A percentile compares a stretch with the other conserved stretches of the same genome.
These are phyloP conservation scores for Vespertilio murinus DNA, from an alignment of 2,797 vertebrate genomes.

Conservation along the genomic window DNA sequence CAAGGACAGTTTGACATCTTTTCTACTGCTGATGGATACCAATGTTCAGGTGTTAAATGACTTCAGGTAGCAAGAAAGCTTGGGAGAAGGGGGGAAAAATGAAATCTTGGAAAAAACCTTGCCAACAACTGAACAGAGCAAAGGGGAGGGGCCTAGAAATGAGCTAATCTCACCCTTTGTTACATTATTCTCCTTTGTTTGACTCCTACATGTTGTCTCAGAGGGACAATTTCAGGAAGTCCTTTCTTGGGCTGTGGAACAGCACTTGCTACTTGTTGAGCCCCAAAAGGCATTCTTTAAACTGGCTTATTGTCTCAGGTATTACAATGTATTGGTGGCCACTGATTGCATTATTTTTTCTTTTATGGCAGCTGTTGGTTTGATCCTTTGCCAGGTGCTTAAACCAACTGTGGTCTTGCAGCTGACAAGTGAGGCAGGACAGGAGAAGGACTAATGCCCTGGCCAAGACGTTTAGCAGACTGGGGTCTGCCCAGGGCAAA, in stretches of 20 bases:
- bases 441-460: slow-evolving; percentile 45
- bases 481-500: not conserved
- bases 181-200: not conserved
- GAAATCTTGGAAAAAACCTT: not conserved
- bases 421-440: slow-evolving; percentile 64
- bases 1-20: not conserved
- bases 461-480: not conserved
- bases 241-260: not conserved
- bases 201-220: not conserved
- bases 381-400: slow-evolving; percentile 82
- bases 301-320: slow-evolving; percentile 73
- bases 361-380: slow-evolving; percentile 82
- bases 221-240: slow-evolving; percentile 32
- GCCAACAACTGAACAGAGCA: not conserved
- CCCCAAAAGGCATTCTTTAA: slow-evolving; percentile 37
- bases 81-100: not conserved
- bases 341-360: slow-evolving; percentile 78
- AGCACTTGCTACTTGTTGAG: slow-evolving; percentile 29
- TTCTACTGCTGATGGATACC: not conserved
- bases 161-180: not conserved
- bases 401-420: slow-evolving; percentile 81
- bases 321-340: slow-evolving; percentile 66
- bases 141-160: not conserved
- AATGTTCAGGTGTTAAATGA: not conserved
- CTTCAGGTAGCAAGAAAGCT: not conserved